phyloP scores from a whole-genome alignment of 2,797 vertebrate genomes.

The Vultur gryphus region DNA sequence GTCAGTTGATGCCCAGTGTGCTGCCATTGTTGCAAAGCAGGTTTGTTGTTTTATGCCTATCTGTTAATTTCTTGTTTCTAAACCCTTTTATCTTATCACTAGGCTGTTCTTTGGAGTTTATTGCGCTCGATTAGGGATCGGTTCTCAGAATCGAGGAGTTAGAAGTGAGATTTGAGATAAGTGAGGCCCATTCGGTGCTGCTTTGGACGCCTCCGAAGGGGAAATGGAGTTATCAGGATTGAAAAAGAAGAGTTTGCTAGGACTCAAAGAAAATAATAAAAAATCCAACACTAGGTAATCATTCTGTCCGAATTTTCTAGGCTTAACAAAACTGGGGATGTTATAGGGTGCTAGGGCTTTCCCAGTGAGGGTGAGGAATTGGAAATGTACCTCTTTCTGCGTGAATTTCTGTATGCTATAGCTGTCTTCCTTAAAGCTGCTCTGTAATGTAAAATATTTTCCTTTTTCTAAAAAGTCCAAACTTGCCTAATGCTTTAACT shows the following conservation, averaged over 20 bases:
- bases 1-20: background rate
- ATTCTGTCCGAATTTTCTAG: background rate
- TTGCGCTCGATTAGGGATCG: constrained; percentile 67
- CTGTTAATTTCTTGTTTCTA: constrained; percentile 43
- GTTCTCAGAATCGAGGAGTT: constrained; percentile 61
- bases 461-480: background rate
- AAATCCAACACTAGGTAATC: constrained; percentile 68
- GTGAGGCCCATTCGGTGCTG: constrained; percentile 49
- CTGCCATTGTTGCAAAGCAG: background rate
- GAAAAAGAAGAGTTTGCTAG: constrained; percentile 75
- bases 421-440: background rate
- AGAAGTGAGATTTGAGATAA: constrained; percentile 71
- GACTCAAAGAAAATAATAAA: constrained; percentile 72
- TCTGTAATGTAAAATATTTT: background rate
- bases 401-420: background rate
- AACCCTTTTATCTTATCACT: constrained; percentile 68
- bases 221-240: constrained; percentile 72
- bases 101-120: constrained; percentile 68
- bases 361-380: background rate
- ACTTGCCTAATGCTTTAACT: background rate
- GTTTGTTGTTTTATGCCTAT: constrained; percentile 20
- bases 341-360: background rate
- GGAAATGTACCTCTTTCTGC: background rate
- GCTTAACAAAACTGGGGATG: background rate
- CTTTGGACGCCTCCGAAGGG: constrained; percentile 64